These are phyloP conservation scores for Aptenodytes patagonicus DNA, from an alignment of 2,113 vertebrate genomes.

Conservation along the genomic window DNA sequence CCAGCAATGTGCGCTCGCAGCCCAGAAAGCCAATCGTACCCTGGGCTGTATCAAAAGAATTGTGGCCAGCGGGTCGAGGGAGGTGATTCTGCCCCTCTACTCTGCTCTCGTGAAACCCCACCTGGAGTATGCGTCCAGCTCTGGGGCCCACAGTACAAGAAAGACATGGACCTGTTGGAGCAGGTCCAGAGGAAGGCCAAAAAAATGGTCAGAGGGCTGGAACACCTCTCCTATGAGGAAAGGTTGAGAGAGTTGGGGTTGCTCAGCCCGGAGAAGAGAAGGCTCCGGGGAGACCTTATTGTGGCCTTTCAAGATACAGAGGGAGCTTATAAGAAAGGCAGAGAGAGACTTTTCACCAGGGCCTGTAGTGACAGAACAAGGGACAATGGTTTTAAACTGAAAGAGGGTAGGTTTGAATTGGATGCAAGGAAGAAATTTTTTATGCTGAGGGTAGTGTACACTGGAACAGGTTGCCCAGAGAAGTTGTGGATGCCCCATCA, in stretches of 20 bases:
- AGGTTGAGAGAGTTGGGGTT: not conserved
- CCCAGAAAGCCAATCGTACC: not conserved
- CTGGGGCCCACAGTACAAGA: not conserved
- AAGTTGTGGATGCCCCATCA: not conserved
- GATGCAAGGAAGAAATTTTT: not conserved
- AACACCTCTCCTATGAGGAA: not conserved
- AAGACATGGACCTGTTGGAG: not conserved
- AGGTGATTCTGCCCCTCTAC: not conserved
- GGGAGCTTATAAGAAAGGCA: not conserved
- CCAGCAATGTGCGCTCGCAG: accelerated
- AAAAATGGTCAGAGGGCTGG: not conserved
- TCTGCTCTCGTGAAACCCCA: accelerated
- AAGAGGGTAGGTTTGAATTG: not conserved
- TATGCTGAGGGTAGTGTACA: accelerated
- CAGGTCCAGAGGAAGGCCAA: not conserved
- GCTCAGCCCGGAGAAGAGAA: not conserved
- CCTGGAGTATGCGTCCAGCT: not conserved
- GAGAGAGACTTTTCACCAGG: not conserved
- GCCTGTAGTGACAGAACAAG: not conserved
- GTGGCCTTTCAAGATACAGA: not conserved
- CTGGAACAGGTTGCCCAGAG: not conserved
- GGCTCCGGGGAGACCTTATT: not conserved
- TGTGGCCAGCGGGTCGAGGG: accelerated
- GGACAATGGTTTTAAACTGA: not conserved
- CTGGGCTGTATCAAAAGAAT: not conserved